A percentile compares a stretch with the other conserved stretches of the same genome.
Evolutionary conservation across 2,888 invertebrate genomes (phyloP).

Genomic region (Atherix ibis): DNA sequence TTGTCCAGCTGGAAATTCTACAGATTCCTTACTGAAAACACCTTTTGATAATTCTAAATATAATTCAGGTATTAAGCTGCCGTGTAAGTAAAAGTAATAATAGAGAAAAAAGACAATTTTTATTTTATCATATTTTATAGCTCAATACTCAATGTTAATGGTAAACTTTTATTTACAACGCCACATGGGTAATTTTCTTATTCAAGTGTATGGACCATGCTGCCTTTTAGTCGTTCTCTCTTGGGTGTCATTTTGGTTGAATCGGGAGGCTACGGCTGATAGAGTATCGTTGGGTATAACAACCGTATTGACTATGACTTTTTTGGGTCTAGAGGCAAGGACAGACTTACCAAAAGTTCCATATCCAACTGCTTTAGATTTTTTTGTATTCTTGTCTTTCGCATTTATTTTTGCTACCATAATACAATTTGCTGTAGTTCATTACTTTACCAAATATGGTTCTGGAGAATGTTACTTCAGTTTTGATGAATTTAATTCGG

Average conservation of each 20-base stretch:
- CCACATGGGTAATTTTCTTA: conserved; percentile 73
- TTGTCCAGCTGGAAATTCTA: conserved; percentile 54
- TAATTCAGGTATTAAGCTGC: conserved; percentile 4
- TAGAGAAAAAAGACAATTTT: no score
- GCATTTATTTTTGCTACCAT: conserved; percentile 68
- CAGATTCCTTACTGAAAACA: conserved; percentile 34
- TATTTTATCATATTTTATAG: no score
- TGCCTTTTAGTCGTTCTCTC: conserved; percentile 68
- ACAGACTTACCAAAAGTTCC: conserved; percentile 72
- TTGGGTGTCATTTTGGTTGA: conserved; percentile 78
- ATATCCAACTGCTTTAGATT: conserved; percentile 73
- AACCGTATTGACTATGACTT: conserved; percentile 73
- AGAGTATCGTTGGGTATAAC: conserved; percentile 68
- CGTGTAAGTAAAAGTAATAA: conserved; percentile 10
- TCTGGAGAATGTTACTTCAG: conserved; percentile 64
- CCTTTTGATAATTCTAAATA: conserved; percentile 11
- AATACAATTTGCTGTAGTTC: conserved; percentile 69
- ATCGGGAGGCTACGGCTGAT: conserved; percentile 68
- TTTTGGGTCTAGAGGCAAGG: conserved; percentile 61
- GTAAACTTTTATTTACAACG: conserved; percentile 63
- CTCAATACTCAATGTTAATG: conserved; percentile 52
- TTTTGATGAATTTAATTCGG: conserved; percentile 41
- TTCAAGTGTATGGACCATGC: conserved; percentile 76
- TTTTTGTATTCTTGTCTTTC: conserved; percentile 68
- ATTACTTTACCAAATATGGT: conserved; percentile 72